Evolutionary conservation across 2,797 vertebrate genomes (phyloP), one percentile per base, ranked within the genome.

Genomic region (Sandelia bainsii): DNA sequence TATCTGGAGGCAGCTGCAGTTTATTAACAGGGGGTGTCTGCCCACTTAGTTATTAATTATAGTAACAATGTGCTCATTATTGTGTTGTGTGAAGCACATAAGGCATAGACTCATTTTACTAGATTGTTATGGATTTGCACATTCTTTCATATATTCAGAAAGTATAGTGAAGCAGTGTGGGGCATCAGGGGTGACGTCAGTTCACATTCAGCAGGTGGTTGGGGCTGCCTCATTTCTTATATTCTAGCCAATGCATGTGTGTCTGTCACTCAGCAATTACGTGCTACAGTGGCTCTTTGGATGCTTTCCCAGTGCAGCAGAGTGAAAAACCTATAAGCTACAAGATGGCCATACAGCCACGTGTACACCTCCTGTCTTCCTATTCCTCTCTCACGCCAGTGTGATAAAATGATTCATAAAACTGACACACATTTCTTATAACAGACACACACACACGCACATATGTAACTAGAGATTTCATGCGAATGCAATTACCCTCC

Each of bases 31-130:
- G 61, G n/a, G 57, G 20, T 46, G 14, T 62, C 39, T 8, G 19
- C 48, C 37, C 50, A 44, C 60, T 64, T 39, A 52, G 48, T 60
- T 45, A 64, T 86, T 67, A 64, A 63, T 80, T 57, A 77, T 32
- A 32, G 59, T 72, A 25, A 65, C 3, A 16, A 40, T 17, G 8
- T n/a, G 25, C 14, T 42, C 23, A 5, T 62, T 23, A 3, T 40
- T 59, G 56, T n/a, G 34, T 19, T 61, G 17, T 29, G 34, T 56
- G 13, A 16, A 39, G 48, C 27, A 63, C 39, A 13, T 25, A 57
- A 1, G 44, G n/a, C 3, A 1, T 12, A 23, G 9, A 17, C 44
- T 32, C 8, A 20, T 23, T 48, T 37, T 17, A 49, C n/a, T 40
- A 4, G 13, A 42, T 42, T 34, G 9, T 39, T 39, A 39, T 12